phyloP scores from a whole-genome alignment of 2,797 vertebrate genomes.

The Catharus ustulatus region DNA sequence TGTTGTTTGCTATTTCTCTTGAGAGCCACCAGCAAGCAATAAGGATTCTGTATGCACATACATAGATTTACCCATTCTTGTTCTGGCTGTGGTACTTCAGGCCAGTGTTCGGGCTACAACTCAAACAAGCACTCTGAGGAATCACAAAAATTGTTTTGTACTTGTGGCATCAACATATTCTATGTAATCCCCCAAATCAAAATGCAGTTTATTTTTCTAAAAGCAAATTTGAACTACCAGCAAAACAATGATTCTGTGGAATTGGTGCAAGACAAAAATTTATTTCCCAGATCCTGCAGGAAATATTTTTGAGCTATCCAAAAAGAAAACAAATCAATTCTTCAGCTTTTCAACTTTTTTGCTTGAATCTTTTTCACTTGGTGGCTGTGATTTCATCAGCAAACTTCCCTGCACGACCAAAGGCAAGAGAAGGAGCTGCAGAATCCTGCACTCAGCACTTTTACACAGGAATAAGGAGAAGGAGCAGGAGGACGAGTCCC shows the following conservation, averaged over 20 bases:
- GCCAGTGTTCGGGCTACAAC: not conserved
- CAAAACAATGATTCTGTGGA: not conserved
- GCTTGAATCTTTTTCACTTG: not conserved
- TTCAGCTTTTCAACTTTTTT: not conserved
- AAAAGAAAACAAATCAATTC: not conserved
- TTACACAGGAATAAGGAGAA: not conserved
- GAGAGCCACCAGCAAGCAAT: not conserved
- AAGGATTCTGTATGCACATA: not conserved
- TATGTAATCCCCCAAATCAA: not conserved
- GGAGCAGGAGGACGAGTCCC: not conserved
- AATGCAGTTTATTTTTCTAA: not conserved
- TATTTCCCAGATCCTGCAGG: not conserved
- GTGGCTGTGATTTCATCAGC: not conserved
- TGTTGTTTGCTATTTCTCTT: not conserved
- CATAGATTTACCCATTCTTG: not conserved
- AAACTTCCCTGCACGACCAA: not conserved
- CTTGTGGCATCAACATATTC: not conserved
- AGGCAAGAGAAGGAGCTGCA: not conserved
- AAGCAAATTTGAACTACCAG: not conserved
- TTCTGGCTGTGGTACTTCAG: not conserved
- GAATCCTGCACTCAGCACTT: constrained; percentile 29
- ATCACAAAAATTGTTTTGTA: not conserved
- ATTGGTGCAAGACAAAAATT: not conserved
- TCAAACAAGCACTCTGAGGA: not conserved
- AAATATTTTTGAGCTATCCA: not conserved